phyloP scores from a whole-genome alignment of 2,888 invertebrate genomes.

The Lamellibrachia satsuma region DNA sequence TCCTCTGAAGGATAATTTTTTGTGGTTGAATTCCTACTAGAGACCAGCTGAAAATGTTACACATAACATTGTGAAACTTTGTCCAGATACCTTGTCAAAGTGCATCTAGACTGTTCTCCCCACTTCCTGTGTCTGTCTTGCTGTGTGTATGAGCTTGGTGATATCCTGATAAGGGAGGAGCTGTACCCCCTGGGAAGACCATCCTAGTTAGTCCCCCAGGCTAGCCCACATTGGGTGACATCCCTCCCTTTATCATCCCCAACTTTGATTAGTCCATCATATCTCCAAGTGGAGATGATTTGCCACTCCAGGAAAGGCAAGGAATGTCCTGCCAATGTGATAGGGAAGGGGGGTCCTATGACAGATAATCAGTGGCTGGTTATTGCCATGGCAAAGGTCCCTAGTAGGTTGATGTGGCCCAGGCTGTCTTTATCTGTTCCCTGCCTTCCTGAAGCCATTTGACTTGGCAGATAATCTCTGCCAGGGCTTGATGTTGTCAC shows the following conservation, averaged over 20 bases:
- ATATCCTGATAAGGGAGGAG: not conserved
- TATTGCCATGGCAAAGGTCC: conserved; percentile 5
- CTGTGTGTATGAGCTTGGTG: not conserved
- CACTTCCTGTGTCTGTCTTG: conserved; percentile 13
- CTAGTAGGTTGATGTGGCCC: not conserved
- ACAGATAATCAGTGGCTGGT: not conserved
- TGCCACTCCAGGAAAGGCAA: not conserved
- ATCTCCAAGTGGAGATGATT: conserved; percentile 1
- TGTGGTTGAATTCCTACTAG: not conserved
- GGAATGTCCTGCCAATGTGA: conserved; percentile 4
- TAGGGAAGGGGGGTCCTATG: not conserved
- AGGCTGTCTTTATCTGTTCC: not conserved
- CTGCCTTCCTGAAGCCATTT: not conserved
- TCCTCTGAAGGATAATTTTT: no score
- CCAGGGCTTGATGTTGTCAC: not conserved
- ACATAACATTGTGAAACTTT: not conserved
- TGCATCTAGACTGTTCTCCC: not conserved
- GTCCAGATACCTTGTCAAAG: no score
- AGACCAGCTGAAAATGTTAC: not conserved
- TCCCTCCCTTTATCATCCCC: not conserved
- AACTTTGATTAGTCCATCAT: not conserved
- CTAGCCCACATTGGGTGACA: not conserved
- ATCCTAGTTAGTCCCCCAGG: not conserved
- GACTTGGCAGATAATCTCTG: not conserved
- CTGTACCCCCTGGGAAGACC: not conserved